Evolutionary conservation across 2,797 vertebrate genomes (phyloP), one percentile per base, ranked within the genome.

Genomic region (Cetoscarus ocellatus): DNA sequence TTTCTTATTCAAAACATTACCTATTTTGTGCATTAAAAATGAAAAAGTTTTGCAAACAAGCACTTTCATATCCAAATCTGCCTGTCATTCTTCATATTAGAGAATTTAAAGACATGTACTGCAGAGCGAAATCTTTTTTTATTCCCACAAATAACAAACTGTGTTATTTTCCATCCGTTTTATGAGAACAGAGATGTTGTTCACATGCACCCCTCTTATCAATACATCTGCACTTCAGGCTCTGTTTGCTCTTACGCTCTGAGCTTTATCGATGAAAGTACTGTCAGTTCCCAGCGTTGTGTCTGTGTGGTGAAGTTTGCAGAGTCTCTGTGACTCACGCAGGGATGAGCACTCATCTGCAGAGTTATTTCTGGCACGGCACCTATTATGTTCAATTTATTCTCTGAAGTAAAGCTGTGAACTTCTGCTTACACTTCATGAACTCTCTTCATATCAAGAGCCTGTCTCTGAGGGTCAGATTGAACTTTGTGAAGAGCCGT

Each of bases 201-300:
- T 27, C 27, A 27, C 27, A 27, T 27, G 27, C 27, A 27, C 27
- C 27, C 27, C 27, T 27, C 27, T 27, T 27, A 27, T 27, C 27
- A 4, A 27, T 27, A 27, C 27, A 27, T 39, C 9, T 9, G 3
- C 10, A 51, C 43, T 13, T 51, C 52, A 48, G 13, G 12, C 11
- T n/a, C 63, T 67, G 58, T 62, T 72, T 27, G 17, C 59, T 38
- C 11, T 10, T 14, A 14, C 47, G 13, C 49, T 38, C 14, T 13
- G 35, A 52, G 45, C 44, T 56, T 35, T 61, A 51, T 47, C 19
- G 17, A 39, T 45, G 2, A 56, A 39, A 76, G 55, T 57, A 45
- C 49, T 51, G 39, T 39, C 34, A 12, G 61, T 50, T 9, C 12
- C 38, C 34, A 14, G 17, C 48, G n/a, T 13, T 13, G 35, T 53